phyloP scores from a whole-genome alignment of 1,140 invertebrate species.

The Meloidogyne floridensis region DNA sequence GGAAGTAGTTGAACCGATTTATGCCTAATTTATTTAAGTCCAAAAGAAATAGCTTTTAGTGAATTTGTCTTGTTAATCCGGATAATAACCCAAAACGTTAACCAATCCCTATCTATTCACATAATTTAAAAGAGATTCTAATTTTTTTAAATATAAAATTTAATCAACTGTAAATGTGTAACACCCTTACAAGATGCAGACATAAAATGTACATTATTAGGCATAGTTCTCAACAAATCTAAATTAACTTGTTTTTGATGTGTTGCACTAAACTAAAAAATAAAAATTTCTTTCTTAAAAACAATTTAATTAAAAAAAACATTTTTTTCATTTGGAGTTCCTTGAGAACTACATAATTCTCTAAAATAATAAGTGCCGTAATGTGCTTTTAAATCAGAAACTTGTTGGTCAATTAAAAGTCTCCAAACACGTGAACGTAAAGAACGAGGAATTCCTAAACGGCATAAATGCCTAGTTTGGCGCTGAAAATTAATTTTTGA shows the following conservation, averaged over 20 bases:
- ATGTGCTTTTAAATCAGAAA: constrained; percentile 66
- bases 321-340: constrained; percentile 67
- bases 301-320: constrained; percentile 47
- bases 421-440: constrained; percentile 68
- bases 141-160: constrained; percentile 28
- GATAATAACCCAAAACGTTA: too few species aligned
- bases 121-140: constrained; percentile 64
- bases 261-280: constrained; percentile 65
- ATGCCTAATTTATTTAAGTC: too few species aligned
- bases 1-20: too few species aligned
- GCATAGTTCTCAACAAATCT: constrained; percentile 70
- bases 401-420: constrained; percentile 67
- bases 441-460: constrained; percentile 68
- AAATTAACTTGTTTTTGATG: constrained; percentile 70
- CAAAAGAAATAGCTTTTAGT: too few species aligned
- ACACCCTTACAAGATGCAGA: constrained; percentile 68
- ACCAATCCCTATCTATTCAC: too few species aligned
- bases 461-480: constrained; percentile 67
- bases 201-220: constrained; percentile 69
- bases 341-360: constrained; percentile 67
- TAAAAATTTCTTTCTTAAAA: not conserved
- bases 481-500: constrained; percentile 28
- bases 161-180: constrained; percentile 42
- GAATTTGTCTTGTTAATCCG: too few species aligned
- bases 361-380: constrained; percentile 70